Percentiles rank a stretch among this genome's conserved stretches.
Conservation (phyloP, 2,797 vertebrate genomes). For the Bovichtus variegatus region DNA sequence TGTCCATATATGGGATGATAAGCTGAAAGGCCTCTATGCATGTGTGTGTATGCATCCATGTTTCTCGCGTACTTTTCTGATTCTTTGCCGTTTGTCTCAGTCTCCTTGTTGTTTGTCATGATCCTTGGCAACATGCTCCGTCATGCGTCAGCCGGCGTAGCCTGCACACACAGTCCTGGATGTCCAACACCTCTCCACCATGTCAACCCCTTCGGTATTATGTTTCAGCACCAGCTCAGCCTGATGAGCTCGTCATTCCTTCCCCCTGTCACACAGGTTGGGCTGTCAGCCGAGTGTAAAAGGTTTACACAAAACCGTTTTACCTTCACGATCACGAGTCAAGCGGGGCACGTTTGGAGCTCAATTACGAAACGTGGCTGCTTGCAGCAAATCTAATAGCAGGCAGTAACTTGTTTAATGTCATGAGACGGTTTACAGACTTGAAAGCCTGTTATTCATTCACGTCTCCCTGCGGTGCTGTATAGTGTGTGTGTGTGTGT, state of each 20-base stretch:
- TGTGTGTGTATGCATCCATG: too few relatives aligned
- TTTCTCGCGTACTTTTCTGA: too few relatives aligned
- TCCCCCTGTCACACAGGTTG: conserved; percentile 8
- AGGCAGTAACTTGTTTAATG: conserved; percentile 21
- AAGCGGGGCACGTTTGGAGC: neutral
- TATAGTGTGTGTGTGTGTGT: neutral
- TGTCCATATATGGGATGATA: too few relatives aligned
- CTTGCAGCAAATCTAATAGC: neutral
- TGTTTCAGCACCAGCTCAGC: conserved; percentile 36
- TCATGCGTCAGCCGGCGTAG: neutral
- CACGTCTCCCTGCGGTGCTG: neutral
- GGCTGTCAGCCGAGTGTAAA: conserved; percentile 6
- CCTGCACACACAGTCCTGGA: neutral
- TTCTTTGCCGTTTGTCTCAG: neutral
- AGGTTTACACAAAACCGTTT: conserved; percentile 14
- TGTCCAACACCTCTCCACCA: conserved; percentile 6
- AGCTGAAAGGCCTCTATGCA: too few relatives aligned
- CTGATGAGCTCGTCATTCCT: conserved; percentile 42
- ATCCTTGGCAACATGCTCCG: neutral
- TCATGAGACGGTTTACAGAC: neutral
- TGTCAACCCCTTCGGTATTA: conserved; percentile 20
- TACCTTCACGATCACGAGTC: neutral
- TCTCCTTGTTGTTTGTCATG: neutral
- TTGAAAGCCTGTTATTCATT: neutral
- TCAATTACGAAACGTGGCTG: neutral